Conservation (phyloP, 2,888 invertebrate species). For the Schizotus pectinicornis region DNA sequence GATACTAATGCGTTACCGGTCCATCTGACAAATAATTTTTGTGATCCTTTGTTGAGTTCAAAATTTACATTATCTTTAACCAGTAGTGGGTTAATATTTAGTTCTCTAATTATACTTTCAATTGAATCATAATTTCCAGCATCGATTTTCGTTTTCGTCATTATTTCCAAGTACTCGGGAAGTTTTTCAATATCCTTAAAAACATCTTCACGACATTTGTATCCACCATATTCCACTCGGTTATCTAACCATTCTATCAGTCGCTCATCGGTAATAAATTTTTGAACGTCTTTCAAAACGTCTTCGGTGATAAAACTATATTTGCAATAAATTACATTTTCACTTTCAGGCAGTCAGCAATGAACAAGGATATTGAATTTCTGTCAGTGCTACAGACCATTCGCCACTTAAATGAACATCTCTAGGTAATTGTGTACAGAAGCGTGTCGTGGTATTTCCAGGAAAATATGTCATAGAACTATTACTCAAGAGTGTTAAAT, state of each 20-base stretch:
- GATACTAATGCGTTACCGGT: slow-evolving; percentile 5
- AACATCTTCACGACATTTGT: background rate
- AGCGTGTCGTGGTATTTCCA: slow-evolving; percentile 39
- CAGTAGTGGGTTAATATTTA: slow-evolving; percentile 28
- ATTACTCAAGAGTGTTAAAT: slow-evolving; percentile 36
- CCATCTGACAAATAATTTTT: background rate
- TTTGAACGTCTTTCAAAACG: background rate
- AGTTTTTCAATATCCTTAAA: slow-evolving; percentile 1
- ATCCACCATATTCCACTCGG: background rate
- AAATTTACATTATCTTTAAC: slow-evolving; percentile 15
- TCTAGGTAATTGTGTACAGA: slow-evolving; percentile 36
- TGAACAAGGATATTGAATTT: slow-evolving; percentile 20
- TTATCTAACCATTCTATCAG: background rate
- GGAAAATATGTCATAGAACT: slow-evolving; percentile 38
- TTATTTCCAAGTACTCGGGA: no score
- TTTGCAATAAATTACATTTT: slow-evolving; percentile 15
- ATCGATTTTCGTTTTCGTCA: slow-evolving; percentile 7
- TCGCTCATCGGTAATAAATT: background rate
- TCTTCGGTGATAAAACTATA: background rate
- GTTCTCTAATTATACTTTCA: slow-evolving; percentile 3
- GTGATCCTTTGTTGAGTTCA: background rate
- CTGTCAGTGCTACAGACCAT: slow-evolving; percentile 36
- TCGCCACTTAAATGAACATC: slow-evolving; percentile 31
- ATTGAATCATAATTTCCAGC: slow-evolving; percentile 13
- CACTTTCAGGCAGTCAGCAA: background rate